These are phyloP conservation scores for Hyalella azteca DNA, from an alignment of 2,888 invertebrate species.

Conservation along the genomic window DNA sequence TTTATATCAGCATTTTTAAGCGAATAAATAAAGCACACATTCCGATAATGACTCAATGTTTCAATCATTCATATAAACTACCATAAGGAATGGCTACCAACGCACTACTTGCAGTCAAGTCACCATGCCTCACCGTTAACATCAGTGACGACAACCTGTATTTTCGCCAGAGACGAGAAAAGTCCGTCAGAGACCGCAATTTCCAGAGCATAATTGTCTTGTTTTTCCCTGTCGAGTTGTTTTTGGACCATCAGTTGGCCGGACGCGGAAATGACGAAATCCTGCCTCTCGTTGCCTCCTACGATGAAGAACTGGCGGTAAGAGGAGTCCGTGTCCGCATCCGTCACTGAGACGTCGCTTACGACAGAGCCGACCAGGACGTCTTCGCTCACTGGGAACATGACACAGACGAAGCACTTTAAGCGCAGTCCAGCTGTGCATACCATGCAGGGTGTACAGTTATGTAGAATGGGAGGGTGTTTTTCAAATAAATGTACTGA, in stretches of 20 bases:
- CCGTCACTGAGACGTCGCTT: conserved; percentile 71
- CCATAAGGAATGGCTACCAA: too few species aligned
- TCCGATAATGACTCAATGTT: too few species aligned
- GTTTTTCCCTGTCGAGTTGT: conserved; percentile 80
- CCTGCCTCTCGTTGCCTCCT: conserved; percentile 80
- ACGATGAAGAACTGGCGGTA: conserved; percentile 76
- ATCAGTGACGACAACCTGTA: conserved; percentile 79
- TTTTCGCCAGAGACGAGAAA: conserved; percentile 78
- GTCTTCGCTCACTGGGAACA: conserved; percentile 72
- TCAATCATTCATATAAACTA: too few species aligned
- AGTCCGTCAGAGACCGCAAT: conserved; percentile 93
- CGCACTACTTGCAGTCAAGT: too few species aligned
- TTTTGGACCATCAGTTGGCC: conserved; percentile 87
- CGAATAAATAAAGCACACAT: too few species aligned
- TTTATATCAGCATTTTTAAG: too few species aligned
- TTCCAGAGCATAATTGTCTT: conserved; percentile 75
- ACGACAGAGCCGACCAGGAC: conserved; percentile 79
- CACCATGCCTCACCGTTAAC: conserved; percentile 78
- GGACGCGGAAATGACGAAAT: conserved; percentile 83
- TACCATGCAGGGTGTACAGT: not conserved
- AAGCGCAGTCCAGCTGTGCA: not conserved
- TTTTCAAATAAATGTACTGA: too few species aligned
- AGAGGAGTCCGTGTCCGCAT: conserved; percentile 71
- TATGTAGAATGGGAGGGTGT: too few species aligned
- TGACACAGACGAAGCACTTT: not conserved